Percentiles rank a stretch among this genome's conserved stretches.
These are phyloP conservation scores for Drosophila cyrtoloma DNA, from an alignment of 2,888 invertebrate genomes.

Conservation along the genomic window DNA sequence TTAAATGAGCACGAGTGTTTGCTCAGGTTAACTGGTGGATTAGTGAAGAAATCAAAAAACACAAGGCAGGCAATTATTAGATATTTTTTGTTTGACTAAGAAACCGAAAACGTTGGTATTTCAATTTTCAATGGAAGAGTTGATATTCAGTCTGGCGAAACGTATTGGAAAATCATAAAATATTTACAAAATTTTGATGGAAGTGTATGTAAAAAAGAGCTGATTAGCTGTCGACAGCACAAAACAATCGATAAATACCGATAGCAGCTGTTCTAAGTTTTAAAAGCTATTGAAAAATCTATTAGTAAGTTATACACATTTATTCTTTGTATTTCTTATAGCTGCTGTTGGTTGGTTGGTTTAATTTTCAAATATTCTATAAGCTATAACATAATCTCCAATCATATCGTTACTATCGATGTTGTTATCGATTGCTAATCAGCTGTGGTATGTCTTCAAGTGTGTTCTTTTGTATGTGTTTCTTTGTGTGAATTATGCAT, in stretches of 20 bases:
- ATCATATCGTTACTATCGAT: constrained; percentile 3
- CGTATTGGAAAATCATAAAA: constrained; percentile 8
- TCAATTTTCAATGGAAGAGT: neutral
- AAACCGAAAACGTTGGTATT: neutral
- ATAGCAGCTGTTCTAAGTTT: neutral
- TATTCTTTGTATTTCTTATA: neutral
- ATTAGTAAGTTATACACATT: neutral
- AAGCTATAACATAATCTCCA: neutral
- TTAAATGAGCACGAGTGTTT: constrained; percentile 22
- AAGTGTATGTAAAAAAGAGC: constrained; percentile 1
- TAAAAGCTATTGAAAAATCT: neutral
- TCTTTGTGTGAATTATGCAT: constrained; percentile 24
- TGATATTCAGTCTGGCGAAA: neutral
- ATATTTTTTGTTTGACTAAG: neutral
- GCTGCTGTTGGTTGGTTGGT: neutral
- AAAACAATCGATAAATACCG: constrained; percentile 23
- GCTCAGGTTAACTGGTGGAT: constrained; percentile 23
- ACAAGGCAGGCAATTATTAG: constrained; percentile 40
- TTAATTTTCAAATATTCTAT: neutral
- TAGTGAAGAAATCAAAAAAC: constrained; percentile 39
- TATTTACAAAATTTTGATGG: constrained; percentile 9
- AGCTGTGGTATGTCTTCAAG: constrained; percentile 25
- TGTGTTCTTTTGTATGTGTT: constrained; percentile 20
- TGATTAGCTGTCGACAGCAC: constrained; percentile 21
- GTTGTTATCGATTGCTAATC: constrained; percentile 14